phyloP scores from a whole-genome alignment of 1,140 invertebrate species.

The Caenorhabditis briggsae region DNA sequence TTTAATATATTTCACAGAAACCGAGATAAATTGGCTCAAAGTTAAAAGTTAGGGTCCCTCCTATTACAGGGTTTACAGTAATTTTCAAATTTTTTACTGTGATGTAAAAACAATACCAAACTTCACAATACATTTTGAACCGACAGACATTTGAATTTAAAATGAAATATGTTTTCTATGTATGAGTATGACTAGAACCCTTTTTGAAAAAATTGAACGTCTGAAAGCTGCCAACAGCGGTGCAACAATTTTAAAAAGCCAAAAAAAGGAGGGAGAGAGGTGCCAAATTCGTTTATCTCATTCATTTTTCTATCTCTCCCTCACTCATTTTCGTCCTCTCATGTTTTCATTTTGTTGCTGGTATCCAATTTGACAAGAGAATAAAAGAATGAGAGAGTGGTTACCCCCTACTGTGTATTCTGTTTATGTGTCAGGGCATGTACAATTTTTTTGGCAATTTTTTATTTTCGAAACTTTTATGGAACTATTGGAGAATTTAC shows the following conservation, averaged over 20 bases:
- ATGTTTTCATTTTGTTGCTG: conserved; percentile 42
- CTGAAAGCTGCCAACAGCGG: neutral
- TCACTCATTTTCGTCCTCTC: neutral
- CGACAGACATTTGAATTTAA: too few relatives aligned
- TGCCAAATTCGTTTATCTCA: conserved; percentile 21
- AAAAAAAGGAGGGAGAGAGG: neutral
- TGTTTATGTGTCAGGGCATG: neutral
- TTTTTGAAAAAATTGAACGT: neutral
- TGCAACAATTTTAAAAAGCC: neutral
- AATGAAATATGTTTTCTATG: too few relatives aligned
- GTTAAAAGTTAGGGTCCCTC: too few relatives aligned
- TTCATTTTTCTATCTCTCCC: neutral
- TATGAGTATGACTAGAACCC: too few relatives aligned
- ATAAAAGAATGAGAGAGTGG: neutral
- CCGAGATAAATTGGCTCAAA: too few relatives aligned
- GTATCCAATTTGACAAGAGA: conserved; percentile 2
- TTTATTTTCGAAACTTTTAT: too few relatives aligned
- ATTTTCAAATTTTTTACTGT: too few relatives aligned
- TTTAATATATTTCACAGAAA: too few relatives aligned
- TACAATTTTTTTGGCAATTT: neutral
- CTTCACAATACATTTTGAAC: too few relatives aligned
- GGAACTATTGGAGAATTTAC: neutral
- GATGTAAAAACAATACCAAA: too few relatives aligned
- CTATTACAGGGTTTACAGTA: too few relatives aligned
- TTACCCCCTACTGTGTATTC: conserved; percentile 28